These are phyloP conservation scores for Grapholita molesta DNA, from an alignment of 1,140 invertebrate species.

Conservation along the genomic window DNA sequence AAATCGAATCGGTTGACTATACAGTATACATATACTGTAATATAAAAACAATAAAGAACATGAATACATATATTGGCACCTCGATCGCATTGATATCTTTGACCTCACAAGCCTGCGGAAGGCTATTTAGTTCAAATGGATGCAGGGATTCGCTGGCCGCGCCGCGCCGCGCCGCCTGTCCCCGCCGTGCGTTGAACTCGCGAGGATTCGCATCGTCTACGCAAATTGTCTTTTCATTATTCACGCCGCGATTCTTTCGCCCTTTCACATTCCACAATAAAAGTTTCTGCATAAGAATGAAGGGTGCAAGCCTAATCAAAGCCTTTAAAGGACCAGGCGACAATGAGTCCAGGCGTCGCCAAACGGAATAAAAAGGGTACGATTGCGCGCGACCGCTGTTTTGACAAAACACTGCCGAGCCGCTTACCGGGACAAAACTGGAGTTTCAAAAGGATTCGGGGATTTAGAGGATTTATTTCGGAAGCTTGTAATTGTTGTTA, in stretches of 20 bases:
- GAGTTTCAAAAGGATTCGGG: not conserved
- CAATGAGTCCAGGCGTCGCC: not conserved
- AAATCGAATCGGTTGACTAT: too few species aligned
- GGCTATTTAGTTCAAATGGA: not conserved
- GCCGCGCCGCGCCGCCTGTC: constrained; percentile 27
- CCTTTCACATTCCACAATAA: constrained; percentile 48
- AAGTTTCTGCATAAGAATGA: constrained; percentile 34
- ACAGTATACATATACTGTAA: too few species aligned
- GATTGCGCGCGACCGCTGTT: not conserved
- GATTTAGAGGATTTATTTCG: not conserved
- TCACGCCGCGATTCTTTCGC: constrained; percentile 55
- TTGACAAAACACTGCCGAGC: constrained; percentile 1
- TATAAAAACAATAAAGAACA: too few species aligned
- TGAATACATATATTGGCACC: too few species aligned
- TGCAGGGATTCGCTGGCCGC: constrained; percentile 19
- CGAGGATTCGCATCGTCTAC: constrained; percentile 48
- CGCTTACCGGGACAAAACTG: not conserved
- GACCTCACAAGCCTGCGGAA: too few species aligned
- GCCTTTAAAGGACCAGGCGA: not conserved
- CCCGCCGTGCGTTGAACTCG: constrained; percentile 44
- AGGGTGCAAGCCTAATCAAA: constrained; percentile 15
- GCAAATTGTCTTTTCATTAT: constrained; percentile 64
- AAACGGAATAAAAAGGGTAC: constrained; percentile 6
- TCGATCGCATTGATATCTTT: too few species aligned
- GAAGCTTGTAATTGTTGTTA: not conserved